Evolutionary conservation across 2,113 vertebrate species (phyloP), one percentile per base, ranked within the genome.

Genomic region (Hepsetus odoe): DNA sequence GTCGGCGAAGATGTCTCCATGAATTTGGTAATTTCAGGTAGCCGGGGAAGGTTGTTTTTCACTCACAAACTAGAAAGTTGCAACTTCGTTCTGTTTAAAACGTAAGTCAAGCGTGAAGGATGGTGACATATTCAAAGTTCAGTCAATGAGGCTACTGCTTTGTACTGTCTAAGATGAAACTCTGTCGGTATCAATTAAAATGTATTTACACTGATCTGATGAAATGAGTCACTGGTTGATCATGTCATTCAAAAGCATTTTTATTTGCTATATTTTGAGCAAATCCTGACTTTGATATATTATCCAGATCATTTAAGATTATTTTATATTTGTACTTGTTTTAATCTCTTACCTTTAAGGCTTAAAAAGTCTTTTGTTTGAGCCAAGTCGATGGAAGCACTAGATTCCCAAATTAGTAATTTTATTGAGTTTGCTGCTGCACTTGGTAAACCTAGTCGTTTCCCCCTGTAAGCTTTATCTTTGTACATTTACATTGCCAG

Each of bases 1-100:
- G 10, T 49, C 38, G 13, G 38, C 30, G 26, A n/a, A 26, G 40
- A 24, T 26, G n/a, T 80, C 67, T 40, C 40, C 69, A 68, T 77
- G 38, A 74, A 42, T 42, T 66, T 40, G n/a, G 38, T 59, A 24
- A 22, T 65, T 22, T n/a, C 7, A 20, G 32, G 33, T 20, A 38
- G 42, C n/a, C 14, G 5, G 30, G 62, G 49, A 22, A 3, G 33
- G 61, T 12, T 65, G n/a, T 32, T 53, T 55, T 67, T 55, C 33
- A 18, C 24, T 67, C 16, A 40, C 42, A 53, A 35, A 65, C 20
- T 20, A 8, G 35, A 74, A 74, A 18, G 20, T 64, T n/a, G 33
- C 20, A 11, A 22, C 13, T 20, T 10, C n/a, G 61, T 65, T 65
- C 51, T 55, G 35, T 20, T 35, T 20, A 28, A 2, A 30, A 38